Base-by-base conservation (phyloP, 2,797 vertebrate species). In the Molossus alvarezi region DNA sequence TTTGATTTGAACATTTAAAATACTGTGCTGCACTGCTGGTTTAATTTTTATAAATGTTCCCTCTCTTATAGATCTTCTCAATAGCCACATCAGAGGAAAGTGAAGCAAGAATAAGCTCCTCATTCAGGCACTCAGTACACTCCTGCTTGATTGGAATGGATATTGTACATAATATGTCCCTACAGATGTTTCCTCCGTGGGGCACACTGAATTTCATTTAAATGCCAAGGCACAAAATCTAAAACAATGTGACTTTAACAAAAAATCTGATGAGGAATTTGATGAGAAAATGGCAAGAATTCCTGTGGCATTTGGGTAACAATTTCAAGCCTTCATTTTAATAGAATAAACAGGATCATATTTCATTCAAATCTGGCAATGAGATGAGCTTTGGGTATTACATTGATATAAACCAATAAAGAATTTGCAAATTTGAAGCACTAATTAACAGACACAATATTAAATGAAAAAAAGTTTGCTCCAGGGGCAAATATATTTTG, bases 401-500 rank as follows among this genome's bases (percentile, higher is more conserved):
- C 98, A 98, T 96, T 98, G 98, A 99, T 98, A 98, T 99, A 99
- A 99, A 99, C 98, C 98, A 99, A 99, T 99, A 99, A 99, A 99
- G 99, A 98, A 98, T 98, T 99, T 99, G 98, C 98, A 98, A 99
- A 99, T 99, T 99, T 98, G 98, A 99, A 98, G 98, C 98, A 98
- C 99, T 99, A 99, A 99, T 99, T 99, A 99, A 99, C 99, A 98
- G 98, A 98, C 98, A 98, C 98, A 99, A 99, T 99, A 99, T 99
- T 99, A 99, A 99, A 99, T 98, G 98, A 98, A 99, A 98, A 98
- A 99, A 98, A 99, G 98, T 98, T 99, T 98, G 99, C 99, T 99
- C 98, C 98, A 97, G 98, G 99, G 99, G 99, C 98, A 98, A 98
- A 99, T 99, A 98, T 98, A 99, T 99, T 99, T 98, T 98, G 98